Evolutionary conservation across 2,113 vertebrate species (phyloP), one percentile per base, ranked within the genome.

Genomic region (Turdus rufiventris): DNA sequence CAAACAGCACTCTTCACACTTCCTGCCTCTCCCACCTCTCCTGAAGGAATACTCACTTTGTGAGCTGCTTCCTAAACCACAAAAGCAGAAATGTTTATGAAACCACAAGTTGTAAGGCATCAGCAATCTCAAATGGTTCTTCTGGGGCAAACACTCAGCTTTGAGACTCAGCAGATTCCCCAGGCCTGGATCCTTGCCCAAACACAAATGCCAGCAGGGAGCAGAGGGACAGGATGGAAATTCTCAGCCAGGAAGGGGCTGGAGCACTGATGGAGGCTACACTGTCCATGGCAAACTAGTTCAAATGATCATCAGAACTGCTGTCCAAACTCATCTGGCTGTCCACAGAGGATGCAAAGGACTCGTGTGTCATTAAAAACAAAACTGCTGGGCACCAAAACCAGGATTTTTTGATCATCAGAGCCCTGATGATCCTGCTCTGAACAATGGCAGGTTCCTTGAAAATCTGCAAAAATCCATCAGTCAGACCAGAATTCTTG

Each of bases 121-220:
- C 77, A 77, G 50, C 33, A 19, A 65, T n/a, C 43, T 47, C n/a
- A 38, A 51, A 47, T 28, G 33, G 6, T 0, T 36, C 29, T 47
- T 20, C 1, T 2, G 18, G 9, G 15, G 20, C 2, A 31, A 38
- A 33, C 6, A 17, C 5, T 40, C 13, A 47, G 17, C 36, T 24
- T 31, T 45, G n/a, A 92, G 72, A 18, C 16, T 6, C 51, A 70
- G 51, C 12, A 86, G 58, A 68, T 19, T 54, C 8, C 25, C 40
- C 40, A 60, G 40, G 5, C 14, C 34, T 21, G 14, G 18, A 58
- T 40, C 26, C 61, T 21, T 88, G 33, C 48, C 40, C 8, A 2
- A 71, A 14, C 42, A 47, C 10, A 19, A 10, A 8, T 7, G n/a
- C 2, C 47, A 40, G 7, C 25, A 54, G 0, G 4, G 43, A 83